Base-by-base conservation (phyloP, 2,113 vertebrate genomes). In the Hippotragus niger region DNA sequence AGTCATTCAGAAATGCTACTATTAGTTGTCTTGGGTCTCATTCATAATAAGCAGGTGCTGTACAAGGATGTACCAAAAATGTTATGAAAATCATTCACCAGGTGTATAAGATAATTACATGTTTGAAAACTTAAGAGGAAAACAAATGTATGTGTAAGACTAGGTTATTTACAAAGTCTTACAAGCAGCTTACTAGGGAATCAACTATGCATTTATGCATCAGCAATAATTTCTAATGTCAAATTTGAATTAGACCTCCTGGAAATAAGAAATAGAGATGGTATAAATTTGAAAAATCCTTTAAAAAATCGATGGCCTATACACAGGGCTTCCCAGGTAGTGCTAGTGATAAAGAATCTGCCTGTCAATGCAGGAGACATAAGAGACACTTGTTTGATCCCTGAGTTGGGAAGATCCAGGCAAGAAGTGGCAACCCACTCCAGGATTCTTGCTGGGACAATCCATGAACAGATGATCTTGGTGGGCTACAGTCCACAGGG, bases 181-280 rank as follows among this genome's bases (percentile, higher is more conserved):
- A 8, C 50, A 3, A 82, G 4, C 9, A 40, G 0, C 29, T 87
- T 78, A 85, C 6, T 74, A 60, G 62, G 82, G 58, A 78, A 57
- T 85, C 36, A 64, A 43, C 0, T 92, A 25, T 50, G 8, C 5
- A 91, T 67, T 80, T 94, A 11, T 5, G 76, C 36, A 90, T 64
- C 47, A 88, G 74, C 57, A 91, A 64, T 82, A 82, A 47, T 78
- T 23, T n/a, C 52, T 97, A 62, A 47, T 80, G 36, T 88, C 52
- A 43, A 94, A 90, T 94, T 90, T 95, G 67, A 36, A 86, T 40
- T 82, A 97, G 76, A 88, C 23, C 4, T 92, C 45, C 74, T 96
- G 85, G 50, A 93, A 76, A 71, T 60, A 40, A 74, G n/a, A 55
- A 74, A 43, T 2, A 3, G 2, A 2, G 17, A 2, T 6, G 16